A percentile compares a stretch with the other conserved stretches of the same genome.
Evolutionary conservation across 2,113 vertebrate genomes (phyloP).

Genomic region (Heptranchias perlo): DNA sequence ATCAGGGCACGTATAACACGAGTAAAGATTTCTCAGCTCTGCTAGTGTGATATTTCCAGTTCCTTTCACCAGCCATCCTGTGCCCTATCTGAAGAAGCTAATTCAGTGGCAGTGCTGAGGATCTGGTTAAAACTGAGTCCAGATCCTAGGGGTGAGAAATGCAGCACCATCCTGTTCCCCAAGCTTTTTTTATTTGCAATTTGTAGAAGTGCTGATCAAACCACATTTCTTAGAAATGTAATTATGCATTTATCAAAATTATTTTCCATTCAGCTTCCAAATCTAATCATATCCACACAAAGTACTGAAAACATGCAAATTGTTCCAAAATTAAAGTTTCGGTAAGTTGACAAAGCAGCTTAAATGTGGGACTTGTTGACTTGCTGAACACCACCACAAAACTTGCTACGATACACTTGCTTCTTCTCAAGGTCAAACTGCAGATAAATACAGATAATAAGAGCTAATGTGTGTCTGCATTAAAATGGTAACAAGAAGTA

Average conservation of each 20-base stretch:
- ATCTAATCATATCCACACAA: constrained; percentile 20
- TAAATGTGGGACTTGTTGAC: constrained; percentile 4
- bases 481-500: constrained; percentile 6
- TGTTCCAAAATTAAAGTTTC: constrained; percentile 9
- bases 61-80: not conserved
- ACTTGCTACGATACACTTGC: not conserved
- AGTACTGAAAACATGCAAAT: constrained; percentile 9
- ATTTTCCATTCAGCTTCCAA: constrained; percentile 31
- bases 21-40: not conserved
- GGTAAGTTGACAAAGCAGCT: not conserved
- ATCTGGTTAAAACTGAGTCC: not conserved
- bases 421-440: constrained; percentile 19
- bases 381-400: not conserved
- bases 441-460: not conserved
- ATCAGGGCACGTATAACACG: not conserved
- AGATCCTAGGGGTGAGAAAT: not conserved
- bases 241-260: constrained; percentile 18
- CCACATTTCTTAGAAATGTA: constrained; percentile 9
- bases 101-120: not conserved
- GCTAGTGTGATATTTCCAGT: no score
- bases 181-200: not conserved
- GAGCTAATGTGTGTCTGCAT: not conserved
- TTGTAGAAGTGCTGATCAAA: not conserved
- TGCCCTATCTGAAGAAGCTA: not conserved
- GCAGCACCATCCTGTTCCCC: not conserved